Percentiles rank a stretch among this genome's conserved stretches.
Evolutionary conservation across 2,113 vertebrate genomes (phyloP).

Genomic region (Silurus asotus): DNA sequence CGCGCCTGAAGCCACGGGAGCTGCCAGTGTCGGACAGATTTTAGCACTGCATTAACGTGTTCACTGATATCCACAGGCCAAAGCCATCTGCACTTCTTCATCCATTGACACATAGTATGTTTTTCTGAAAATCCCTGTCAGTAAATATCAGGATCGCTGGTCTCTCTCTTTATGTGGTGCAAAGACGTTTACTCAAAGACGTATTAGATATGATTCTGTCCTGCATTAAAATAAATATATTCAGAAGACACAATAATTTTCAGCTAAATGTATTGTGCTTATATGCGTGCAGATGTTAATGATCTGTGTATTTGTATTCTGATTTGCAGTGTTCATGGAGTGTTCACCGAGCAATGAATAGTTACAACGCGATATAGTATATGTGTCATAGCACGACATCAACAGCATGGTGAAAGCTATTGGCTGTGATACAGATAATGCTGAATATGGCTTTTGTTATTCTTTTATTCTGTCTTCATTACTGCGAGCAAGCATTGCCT

Average conservation of each 20-base stretch:
- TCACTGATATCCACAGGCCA: conserved; percentile 24
- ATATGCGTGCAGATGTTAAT: not conserved
- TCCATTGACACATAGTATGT: not conserved
- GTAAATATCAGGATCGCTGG: not conserved
- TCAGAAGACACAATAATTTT: not conserved
- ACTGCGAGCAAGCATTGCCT: conserved; percentile 14
- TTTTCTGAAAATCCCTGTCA: conserved; percentile 1
- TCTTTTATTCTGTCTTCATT: conserved; percentile 20
- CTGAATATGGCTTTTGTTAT: not conserved
- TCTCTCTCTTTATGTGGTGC: no score
- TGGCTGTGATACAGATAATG: not conserved
- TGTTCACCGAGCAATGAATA: not conserved
- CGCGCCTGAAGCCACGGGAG: conserved; percentile 44
- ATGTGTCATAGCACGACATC: not conserved
- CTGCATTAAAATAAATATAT: not conserved
- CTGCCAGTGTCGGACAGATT: conserved; percentile 54
- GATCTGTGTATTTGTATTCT: not conserved
- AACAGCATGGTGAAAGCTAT: not conserved
- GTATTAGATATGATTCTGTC: no score
- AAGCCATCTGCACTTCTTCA: conserved; percentile 9
- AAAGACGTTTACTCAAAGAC: no score
- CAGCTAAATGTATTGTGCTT: not conserved
- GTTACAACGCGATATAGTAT: not conserved
- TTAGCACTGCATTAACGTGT: conserved; percentile 31
- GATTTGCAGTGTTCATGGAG: not conserved